Percentiles rank a stretch among this genome's conserved stretches.
These are phyloP conservation scores for Crossaster papposus DNA, from an alignment of 53 echinoderm and acorn worm species.

Conservation along the genomic window DNA sequence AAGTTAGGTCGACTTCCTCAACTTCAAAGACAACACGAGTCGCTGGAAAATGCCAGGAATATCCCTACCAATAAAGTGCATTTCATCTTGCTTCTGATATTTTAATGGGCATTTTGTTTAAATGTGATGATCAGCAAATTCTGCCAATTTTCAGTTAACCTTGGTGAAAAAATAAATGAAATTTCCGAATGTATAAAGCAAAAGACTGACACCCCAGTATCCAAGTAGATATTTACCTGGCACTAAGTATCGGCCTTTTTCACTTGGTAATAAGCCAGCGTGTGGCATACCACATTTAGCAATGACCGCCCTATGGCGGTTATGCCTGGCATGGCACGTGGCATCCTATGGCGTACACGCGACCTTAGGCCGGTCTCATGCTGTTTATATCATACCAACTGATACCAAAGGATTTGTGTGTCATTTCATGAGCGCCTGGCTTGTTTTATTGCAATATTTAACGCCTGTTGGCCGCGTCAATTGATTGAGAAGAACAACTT, in stretches of 20 bases:
- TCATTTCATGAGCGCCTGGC: not conserved
- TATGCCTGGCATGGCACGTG: constrained; percentile 11
- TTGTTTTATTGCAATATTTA: constrained; percentile 10
- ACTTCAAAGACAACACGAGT: too few relatives aligned
- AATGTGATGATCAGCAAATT: too few relatives aligned
- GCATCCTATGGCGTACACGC: constrained; percentile 20
- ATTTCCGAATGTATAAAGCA: not conserved
- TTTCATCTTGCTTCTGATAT: too few relatives aligned
- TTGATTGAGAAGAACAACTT: constrained; percentile 36
- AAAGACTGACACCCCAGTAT: not conserved
- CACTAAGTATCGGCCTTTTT: not conserved
- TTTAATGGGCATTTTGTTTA: too few relatives aligned
- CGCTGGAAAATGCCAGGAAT: too few relatives aligned
- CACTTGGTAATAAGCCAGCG: not conserved
- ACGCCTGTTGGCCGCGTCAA: constrained; percentile 22
- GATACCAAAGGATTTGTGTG: not conserved
- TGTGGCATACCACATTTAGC: constrained; percentile 18
- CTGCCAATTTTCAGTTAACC: too few relatives aligned
- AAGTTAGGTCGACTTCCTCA: too few relatives aligned
- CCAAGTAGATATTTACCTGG: not conserved
- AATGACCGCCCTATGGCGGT: not conserved
- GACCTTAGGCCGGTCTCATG: constrained; percentile 24
- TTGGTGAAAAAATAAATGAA: too few relatives aligned
- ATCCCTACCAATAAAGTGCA: too few relatives aligned
- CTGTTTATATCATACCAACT: not conserved